These are phyloP conservation scores for Takifugu ocellatus DNA, from an alignment of 2,797 vertebrate genomes.

Conservation along the genomic window DNA sequence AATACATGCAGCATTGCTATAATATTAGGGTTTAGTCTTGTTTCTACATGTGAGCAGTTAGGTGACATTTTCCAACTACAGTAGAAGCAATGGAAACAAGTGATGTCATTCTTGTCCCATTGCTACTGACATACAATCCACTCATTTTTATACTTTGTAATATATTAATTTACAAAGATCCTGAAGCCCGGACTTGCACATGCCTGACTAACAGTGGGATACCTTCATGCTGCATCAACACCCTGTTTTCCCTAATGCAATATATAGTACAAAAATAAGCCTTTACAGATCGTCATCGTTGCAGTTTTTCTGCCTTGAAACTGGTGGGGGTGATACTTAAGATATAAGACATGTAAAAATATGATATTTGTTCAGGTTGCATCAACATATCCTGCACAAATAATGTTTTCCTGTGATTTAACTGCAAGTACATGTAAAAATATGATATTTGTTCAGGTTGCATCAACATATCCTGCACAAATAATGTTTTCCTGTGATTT, in stretches of 20 bases:
- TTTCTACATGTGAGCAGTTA: constrained; percentile 44
- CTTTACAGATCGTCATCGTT: constrained; percentile 56
- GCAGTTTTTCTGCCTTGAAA: neutral
- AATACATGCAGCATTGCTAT: constrained; percentile 73
- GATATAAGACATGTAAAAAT: too few relatives aligned
- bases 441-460: too few relatives aligned
- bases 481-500: constrained; percentile 3
- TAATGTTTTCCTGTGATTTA: constrained; percentile 3
- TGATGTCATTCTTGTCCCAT: constrained; percentile 52
- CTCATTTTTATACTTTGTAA: constrained; percentile 39
- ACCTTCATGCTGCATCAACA: constrained; percentile 76
- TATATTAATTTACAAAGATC: constrained; percentile 57
- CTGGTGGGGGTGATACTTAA: neutral
- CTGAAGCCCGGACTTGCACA: constrained; percentile 55
- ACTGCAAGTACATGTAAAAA: constrained; percentile 2
- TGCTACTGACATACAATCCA: constrained; percentile 30
- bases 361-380: too few relatives aligned
- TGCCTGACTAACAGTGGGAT: constrained; percentile 57
- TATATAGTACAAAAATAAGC: constrained; percentile 40
- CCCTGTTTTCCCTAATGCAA: constrained; percentile 69
- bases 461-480: neutral
- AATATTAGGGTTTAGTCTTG: constrained; percentile 36
- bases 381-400: neutral
- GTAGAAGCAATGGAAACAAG: constrained; percentile 60
- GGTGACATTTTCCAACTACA: constrained; percentile 42